Conservation (phyloP, 2,797 vertebrate species). For the Euthynnus affinis region DNA sequence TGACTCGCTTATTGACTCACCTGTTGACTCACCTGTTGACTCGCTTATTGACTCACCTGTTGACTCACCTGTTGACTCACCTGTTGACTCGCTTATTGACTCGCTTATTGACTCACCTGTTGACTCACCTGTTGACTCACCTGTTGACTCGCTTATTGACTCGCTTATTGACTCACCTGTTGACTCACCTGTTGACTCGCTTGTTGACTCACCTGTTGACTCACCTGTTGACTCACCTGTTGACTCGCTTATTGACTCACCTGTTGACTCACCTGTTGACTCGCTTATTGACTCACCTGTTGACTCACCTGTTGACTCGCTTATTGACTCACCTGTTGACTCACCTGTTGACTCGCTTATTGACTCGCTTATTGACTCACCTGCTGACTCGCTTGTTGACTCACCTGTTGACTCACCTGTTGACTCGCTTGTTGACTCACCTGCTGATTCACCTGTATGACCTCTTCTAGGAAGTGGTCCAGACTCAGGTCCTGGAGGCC, state of each 20-base stretch:
- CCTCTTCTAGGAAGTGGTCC: constrained; percentile 90
- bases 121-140: too few species aligned
- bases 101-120: background rate
- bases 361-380: too few species aligned
- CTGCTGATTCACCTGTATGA: background rate
- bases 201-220: too few species aligned
- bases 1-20: too few species aligned
- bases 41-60: too few species aligned
- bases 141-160: background rate
- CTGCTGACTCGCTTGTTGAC: too few species aligned
- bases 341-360: background rate
- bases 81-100: background rate
- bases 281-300: too few species aligned
- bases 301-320: background rate
- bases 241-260: background rate
- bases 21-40: too few species aligned
- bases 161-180: background rate
- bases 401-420: too few species aligned
- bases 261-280: too few species aligned
- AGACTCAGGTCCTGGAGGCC: constrained; percentile 93
- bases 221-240: too few species aligned
- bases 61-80: background rate
- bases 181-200: background rate
- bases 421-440: background rate
- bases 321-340: background rate